These are phyloP conservation scores for Pomacea canaliculata DNA, from an alignment of 2,888 invertebrate genomes.

Conservation along the genomic window DNA sequence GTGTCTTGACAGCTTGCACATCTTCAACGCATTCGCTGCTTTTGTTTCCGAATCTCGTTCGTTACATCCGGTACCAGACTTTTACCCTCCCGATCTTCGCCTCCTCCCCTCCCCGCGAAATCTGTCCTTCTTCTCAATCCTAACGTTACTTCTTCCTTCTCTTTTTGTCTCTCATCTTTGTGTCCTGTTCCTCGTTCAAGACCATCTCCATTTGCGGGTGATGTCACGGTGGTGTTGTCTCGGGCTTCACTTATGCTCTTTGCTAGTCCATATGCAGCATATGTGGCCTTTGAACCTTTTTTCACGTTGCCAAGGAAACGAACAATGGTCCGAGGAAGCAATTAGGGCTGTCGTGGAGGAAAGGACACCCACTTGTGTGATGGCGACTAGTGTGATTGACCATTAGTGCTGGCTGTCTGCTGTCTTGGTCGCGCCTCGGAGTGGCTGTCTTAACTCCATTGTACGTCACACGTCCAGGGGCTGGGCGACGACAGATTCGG, in stretches of 20 bases:
- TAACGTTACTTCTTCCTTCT: not conserved
- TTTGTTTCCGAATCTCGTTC: no score
- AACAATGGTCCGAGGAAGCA: constrained; percentile 7
- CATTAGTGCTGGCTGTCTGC: not conserved
- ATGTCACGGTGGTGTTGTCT: not conserved
- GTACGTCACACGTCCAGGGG: not conserved
- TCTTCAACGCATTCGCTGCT: no score
- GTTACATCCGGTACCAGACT: no score
- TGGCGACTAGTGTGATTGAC: not conserved
- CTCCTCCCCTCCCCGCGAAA: no score
- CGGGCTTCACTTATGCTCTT: not conserved
- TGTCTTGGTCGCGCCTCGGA: not conserved
- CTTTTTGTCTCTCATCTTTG: not conserved
- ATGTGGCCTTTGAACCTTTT: constrained; percentile 4
- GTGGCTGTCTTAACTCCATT: not conserved
- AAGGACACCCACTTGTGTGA: constrained; percentile 1
- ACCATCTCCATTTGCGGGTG: not conserved
- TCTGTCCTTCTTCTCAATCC: no score
- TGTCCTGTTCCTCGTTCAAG: not conserved
- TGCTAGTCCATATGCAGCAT: not conserved
- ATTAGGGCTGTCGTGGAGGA: constrained; percentile 3
- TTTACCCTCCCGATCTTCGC: no score
- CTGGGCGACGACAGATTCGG: not conserved
- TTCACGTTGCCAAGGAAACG: not conserved
- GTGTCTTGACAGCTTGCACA: no score